Conservation (phyloP, 2,888 invertebrate genomes). For the Nomada hirtipes region DNA sequence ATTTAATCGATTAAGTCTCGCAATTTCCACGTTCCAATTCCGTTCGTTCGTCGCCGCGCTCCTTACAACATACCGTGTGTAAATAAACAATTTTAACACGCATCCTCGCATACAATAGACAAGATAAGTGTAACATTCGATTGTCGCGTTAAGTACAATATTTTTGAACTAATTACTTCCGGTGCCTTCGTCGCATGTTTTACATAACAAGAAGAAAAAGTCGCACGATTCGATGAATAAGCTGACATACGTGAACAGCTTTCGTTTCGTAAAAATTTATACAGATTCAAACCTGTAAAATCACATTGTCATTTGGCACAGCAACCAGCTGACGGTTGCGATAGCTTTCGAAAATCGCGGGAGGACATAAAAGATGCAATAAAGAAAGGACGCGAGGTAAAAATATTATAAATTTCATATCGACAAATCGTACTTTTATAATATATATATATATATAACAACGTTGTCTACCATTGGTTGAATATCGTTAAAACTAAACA, state of each 20-base stretch:
- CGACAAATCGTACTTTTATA: constrained; percentile 3
- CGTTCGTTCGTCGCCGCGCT: background rate
- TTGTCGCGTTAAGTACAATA: constrained; percentile 46
- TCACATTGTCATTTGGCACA: constrained; percentile 4
- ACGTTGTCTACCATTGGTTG: constrained; percentile 33
- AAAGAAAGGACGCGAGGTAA: background rate
- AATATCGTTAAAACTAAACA: constrained; percentile 51
- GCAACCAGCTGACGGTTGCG: background rate
- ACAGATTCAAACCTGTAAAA: background rate
- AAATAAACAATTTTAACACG: constrained; percentile 11
- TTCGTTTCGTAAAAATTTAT: background rate
- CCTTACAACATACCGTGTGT: background rate
- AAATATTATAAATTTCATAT: background rate
- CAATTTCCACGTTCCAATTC: constrained; percentile 17
- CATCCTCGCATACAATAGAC: background rate
- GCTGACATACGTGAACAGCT: too few relatives aligned
- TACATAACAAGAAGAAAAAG: background rate
- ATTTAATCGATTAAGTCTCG: constrained; percentile 51
- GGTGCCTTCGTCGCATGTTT: background rate
- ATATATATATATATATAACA: constrained; percentile 38
- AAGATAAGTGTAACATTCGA: constrained; percentile 6
- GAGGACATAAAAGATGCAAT: background rate
- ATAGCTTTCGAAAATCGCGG: background rate
- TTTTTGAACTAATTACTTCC: background rate
- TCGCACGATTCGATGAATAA: background rate